Base-by-base conservation (phyloP, 2,888 invertebrate species). In the Chirona hameri region DNA sequence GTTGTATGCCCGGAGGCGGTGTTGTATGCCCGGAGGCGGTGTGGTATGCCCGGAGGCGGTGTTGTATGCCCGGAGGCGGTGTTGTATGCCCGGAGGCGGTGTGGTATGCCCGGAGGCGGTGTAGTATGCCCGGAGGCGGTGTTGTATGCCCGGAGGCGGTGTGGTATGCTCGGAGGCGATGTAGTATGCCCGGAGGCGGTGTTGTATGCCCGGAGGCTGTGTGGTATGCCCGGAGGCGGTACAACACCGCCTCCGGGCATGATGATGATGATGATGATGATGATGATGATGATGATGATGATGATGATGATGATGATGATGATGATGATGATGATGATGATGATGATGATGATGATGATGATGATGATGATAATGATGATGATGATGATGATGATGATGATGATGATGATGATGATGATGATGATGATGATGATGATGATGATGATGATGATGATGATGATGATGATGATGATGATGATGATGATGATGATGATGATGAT, bases 251-350 rank as follows among this genome's bases (percentile, higher is more conserved):
- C 21, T 65, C 21, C 21, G 18, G n/a, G 65, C 21, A n/a, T n/a
- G 65, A 65, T 65, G 65, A 65, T 65, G 65, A 65, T 65, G 65
- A n/a, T 65, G 65, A n/a, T 65, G n/a, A 65, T 65, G 65, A n/a
- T 65, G 65, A n/a, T 65, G 65, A 65, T 65, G 65, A 65, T 65
- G 65, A 65, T 65, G 65, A 65, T n/a, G 65, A 21, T 65, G 65
- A n/a, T n/a, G 65, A n/a, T 65, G 65, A 65, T 21, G 65, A n/a
- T 65, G 65, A n/a, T 65, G n/a, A 65, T 65, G 18, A 21, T n/a
- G 65, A 65, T 65, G 65, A n/a, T 65, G 65, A n/a, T 65, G n/a
- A 65, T 65, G 65, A n/a, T 65, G 65, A n/a, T 65, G 65, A 65
- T 65, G n/a, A 65, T 65, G n/a, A n/a, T 65, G 65, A n/a, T 65